phyloP scores from a whole-genome alignment of 2,888 invertebrate species.

The Drosophila hamatofila region DNA sequence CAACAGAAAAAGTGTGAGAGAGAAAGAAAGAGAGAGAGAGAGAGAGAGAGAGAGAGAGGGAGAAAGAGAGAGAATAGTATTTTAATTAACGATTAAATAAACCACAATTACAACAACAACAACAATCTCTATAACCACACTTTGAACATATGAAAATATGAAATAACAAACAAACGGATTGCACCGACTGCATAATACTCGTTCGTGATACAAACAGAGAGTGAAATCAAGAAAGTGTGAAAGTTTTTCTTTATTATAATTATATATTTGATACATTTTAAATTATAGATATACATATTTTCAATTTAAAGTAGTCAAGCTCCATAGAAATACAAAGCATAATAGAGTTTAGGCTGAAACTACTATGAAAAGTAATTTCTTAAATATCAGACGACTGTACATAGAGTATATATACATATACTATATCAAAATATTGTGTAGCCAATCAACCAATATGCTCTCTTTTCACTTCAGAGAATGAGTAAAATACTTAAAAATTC shows the following conservation, averaged over 20 bases:
- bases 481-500: neutral
- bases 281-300: too few relatives aligned
- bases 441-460: neutral
- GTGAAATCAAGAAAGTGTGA: too few relatives aligned
- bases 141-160: conserved; percentile 4
- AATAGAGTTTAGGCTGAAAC: too few relatives aligned
- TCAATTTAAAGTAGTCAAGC: too few relatives aligned
- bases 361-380: too few relatives aligned
- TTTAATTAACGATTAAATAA: conserved; percentile 33
- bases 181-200: neutral
- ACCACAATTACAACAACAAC: conserved; percentile 7
- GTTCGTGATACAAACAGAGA: neutral
- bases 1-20: neutral
- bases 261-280: too few relatives aligned
- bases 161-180: neutral
- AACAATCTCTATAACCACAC: conserved; percentile 13
- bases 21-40: neutral
- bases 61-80: neutral
- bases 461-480: neutral
- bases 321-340: too few relatives aligned
- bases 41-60: too few relatives aligned
- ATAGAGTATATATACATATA: too few relatives aligned
- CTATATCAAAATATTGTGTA: too few relatives aligned
- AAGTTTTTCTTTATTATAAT: too few relatives aligned
- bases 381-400: too few relatives aligned